Percentiles rank a stretch among this genome's conserved stretches.
phyloP scores from a whole-genome alignment of 1,140 invertebrate species.

The Propsilocerus akamusi region DNA sequence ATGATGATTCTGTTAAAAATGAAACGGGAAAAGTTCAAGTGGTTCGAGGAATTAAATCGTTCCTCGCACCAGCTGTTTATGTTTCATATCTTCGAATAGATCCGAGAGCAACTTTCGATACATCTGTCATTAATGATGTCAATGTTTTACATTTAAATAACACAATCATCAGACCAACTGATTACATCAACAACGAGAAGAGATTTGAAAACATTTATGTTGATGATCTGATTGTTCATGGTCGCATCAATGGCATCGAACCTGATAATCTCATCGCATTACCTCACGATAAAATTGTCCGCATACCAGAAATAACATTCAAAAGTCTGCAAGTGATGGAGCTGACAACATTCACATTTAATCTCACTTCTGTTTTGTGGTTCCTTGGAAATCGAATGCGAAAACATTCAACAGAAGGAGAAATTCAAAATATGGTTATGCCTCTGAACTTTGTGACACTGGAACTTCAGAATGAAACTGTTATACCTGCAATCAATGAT shows the following conservation, averaged over 20 bases:
- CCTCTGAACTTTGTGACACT: background rate
- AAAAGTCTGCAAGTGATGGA: background rate
- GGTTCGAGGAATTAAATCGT: no score
- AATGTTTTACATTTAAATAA: background rate
- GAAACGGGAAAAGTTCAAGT: background rate
- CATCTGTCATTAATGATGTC: background rate
- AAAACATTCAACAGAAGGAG: background rate
- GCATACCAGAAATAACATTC: background rate
- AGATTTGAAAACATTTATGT: background rate
- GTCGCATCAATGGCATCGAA: background rate
- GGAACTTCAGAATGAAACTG: background rate
- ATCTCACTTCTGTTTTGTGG: background rate
- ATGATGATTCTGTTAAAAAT: background rate
- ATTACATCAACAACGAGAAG: background rate
- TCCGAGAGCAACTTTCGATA: background rate
- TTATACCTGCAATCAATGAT: background rate
- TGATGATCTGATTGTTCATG: background rate
- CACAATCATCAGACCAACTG: background rate
- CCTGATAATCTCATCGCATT: background rate
- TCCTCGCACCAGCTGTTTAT: background rate
- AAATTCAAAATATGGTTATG: background rate
- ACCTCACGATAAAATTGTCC: background rate
- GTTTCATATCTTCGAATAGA: background rate
- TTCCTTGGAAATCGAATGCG: background rate
- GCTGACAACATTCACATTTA: background rate